Evolutionary conservation across 1,140 invertebrate genomes (phyloP), one percentile per base, ranked within the genome.

Genomic region (Bombus balteatus): DNA sequence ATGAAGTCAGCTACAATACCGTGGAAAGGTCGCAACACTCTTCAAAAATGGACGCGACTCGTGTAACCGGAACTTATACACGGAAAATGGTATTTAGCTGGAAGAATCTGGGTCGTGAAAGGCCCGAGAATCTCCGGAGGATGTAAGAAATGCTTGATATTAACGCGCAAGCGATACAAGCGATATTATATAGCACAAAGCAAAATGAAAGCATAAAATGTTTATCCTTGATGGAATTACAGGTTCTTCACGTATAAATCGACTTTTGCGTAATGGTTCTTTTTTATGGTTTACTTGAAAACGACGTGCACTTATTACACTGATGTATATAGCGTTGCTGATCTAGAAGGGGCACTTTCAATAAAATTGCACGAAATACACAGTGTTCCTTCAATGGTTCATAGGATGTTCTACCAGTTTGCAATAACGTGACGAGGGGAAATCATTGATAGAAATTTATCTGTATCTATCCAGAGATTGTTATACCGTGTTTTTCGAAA

Each of bases 101-200:
- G 37, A 32, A 22, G 75, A 78, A 78, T 78, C 75, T 78, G 75
- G 75, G 75, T 78, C 75, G 59, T 65, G 59, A 65, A 78, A 65
- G 37, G 37, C 57, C 22, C 28, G 37, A 41, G 53, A 39, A 32
- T 78, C 28, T 41, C 25, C 9, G 37, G 9, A 62, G 37, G 53
- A 76, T 22, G 9, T 78, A 65, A 62, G 59, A 62, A 78, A 65
- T 39, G n/a, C 13, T 41, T 66, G 59, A 43, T 66, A 65, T 22
- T 62, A n/a, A 62, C 22, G 74, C 13, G 34, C 34, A 28, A 39
- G 37, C 37, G 37, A 71, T 71, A 71, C 37, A 71, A 41, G 3
- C 39, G 28, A 28, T 37, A 37, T 41, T 28, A 66, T 9, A 22
- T 18, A 25, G 18, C 6, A 15, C 34, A 39, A 37, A 75, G 43